These are phyloP conservation scores for Carpatolechia fugitivella DNA, from an alignment of 2,888 invertebrate species.

Conservation along the genomic window DNA sequence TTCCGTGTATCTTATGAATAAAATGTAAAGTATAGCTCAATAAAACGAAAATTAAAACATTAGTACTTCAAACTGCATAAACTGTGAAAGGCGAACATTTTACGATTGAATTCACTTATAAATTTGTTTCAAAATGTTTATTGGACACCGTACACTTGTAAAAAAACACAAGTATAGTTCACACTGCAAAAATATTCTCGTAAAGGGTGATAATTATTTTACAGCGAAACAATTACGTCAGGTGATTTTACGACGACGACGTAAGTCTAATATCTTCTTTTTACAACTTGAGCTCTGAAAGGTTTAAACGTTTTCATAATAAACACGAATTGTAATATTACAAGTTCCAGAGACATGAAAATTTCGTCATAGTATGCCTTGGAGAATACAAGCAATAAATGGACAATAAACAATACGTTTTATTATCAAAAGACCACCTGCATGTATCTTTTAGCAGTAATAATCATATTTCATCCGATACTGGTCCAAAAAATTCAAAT, in stretches of 20 bases:
- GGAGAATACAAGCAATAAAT: not conserved
- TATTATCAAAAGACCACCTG: conserved; percentile 6
- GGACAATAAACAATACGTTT: conserved; percentile 1
- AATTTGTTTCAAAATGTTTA: conserved; percentile 29
- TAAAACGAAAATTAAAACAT: not conserved
- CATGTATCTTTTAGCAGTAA: not conserved
- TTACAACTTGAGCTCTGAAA: not conserved
- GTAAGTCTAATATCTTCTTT: not conserved
- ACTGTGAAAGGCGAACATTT: not conserved
- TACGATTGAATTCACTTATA: conserved; percentile 3
- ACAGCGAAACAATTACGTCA: not conserved
- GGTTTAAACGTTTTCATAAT: no score
- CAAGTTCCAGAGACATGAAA: no score
- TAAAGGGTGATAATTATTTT: not conserved
- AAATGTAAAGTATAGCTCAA: not conserved
- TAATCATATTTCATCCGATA: not conserved
- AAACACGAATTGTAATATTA: no score
- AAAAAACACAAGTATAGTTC: conserved; percentile 28
- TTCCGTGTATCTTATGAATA: no score
- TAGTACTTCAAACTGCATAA: not conserved
- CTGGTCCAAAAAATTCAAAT: not conserved
- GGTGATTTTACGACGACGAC: conserved; percentile 1
- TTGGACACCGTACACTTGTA: conserved; percentile 38
- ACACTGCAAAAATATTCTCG: not conserved
- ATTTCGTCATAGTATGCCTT: not conserved